Evolutionary conservation across 2,113 vertebrate species (phyloP).

Genomic region (Percopsis transmontana): DNA sequence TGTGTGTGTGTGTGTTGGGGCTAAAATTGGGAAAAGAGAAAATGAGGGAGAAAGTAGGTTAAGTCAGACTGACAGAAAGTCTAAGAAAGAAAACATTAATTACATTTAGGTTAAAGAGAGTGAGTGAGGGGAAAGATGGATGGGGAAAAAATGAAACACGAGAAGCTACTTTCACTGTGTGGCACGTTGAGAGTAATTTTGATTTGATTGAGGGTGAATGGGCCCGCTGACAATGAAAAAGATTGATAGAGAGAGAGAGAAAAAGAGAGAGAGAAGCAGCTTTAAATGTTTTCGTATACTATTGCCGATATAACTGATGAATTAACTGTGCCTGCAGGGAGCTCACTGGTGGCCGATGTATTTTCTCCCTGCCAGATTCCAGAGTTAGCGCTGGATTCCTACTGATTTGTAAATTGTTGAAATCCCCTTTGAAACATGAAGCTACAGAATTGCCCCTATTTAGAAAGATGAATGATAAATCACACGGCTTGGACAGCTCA

Average conservation of each 20-base stretch:
- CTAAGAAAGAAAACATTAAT: slow-evolving; percentile 69
- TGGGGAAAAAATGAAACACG: slow-evolving; percentile 42
- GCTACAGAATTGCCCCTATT: too few relatives aligned
- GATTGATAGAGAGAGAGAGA: slow-evolving; percentile 3
- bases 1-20: slow-evolving; percentile 1
- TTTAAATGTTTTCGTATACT: slow-evolving; percentile 42
- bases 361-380: slow-evolving; percentile 4
- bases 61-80: slow-evolving; percentile 69
- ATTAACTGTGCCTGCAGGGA: slow-evolving; percentile 36
- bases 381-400: too few relatives aligned
- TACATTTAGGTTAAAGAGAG: slow-evolving; percentile 55
- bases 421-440: too few relatives aligned
- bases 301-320: slow-evolving; percentile 33
- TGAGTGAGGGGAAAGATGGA: slow-evolving; percentile 44
- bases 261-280: background rate
- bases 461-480: too few relatives aligned
- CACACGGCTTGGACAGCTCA: background rate
- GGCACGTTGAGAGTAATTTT: slow-evolving; percentile 44
- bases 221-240: slow-evolving; percentile 14
- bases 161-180: slow-evolving; percentile 39
- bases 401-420: too few relatives aligned
- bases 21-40: slow-evolving; percentile 16
- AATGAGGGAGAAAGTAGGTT: slow-evolving; percentile 69
- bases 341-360: slow-evolving; percentile 22
- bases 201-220: slow-evolving; percentile 63